Evolutionary conservation across 2,113 vertebrate genomes (phyloP).

Genomic region (Alexandromys fortis): DNA sequence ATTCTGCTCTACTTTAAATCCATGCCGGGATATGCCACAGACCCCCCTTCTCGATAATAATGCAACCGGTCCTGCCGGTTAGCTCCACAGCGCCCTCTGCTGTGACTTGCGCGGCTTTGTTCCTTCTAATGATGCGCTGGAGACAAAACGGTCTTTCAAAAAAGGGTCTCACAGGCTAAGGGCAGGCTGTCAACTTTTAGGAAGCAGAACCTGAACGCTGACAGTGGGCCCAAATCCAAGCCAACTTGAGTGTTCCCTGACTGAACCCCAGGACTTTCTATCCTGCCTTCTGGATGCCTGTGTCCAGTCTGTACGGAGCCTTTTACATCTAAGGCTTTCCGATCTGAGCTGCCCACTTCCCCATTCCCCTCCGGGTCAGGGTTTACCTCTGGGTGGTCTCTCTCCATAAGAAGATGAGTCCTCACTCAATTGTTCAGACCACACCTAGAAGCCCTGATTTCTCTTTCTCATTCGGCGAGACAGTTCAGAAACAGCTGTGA

Average conservation of each 20-base stretch:
- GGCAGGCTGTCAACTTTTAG: not conserved
- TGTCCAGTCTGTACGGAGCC: not conserved
- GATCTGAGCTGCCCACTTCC: not conserved
- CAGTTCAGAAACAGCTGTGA: not conserved
- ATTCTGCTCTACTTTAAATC: not conserved
- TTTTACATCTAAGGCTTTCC: not conserved
- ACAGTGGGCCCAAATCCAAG: not conserved
- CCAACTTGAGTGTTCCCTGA: not conserved
- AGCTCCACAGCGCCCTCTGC: constrained; percentile 83
- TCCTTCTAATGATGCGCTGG: not conserved
- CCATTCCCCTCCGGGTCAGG: not conserved
- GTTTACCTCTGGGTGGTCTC: not conserved
- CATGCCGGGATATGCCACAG: not conserved
- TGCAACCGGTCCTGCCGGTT: not conserved
- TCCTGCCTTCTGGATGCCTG: accelerated
- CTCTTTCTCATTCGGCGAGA: not conserved
- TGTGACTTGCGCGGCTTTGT: constrained; percentile 27
- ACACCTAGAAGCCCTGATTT: not conserved
- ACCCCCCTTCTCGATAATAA: not conserved
- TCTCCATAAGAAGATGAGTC: not conserved
- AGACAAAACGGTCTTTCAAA: no score
- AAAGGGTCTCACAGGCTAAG: not conserved
- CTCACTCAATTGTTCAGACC: not conserved
- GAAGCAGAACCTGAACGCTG: not conserved
- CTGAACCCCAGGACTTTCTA: not conserved